Base-by-base conservation (phyloP, 2,113 vertebrate genomes). In the Lutjanus erythropterus region DNA sequence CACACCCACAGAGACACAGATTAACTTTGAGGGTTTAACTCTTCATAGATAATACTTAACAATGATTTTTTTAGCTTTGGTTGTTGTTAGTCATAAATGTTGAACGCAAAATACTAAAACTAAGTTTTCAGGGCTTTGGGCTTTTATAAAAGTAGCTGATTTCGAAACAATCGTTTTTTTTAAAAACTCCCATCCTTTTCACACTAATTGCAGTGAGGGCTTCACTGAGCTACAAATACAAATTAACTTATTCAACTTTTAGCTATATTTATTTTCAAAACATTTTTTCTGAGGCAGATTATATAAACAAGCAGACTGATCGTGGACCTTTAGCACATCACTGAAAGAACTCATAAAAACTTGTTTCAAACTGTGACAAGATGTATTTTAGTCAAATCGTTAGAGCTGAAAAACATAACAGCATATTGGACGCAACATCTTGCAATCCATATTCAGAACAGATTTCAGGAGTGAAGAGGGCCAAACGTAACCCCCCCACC, bases 391-490 rank as follows among this genome's bases (percentile, higher is more conserved):
- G n/a, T 29, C 25, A 47, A 16, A 60, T 47, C 12, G 65, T 53
- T 5, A 49, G 27, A 65, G 47, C 27, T 27, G 29, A 0, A 68
- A 53, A 72, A 71, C 4, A 23, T 1, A 52, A 19, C n/a, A n/a
- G 5, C 56, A 23, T 11, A 61, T 16, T 50, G 56, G 44, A 60
- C 29, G 14, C 0, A 39, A 31, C 29, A 76, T 68, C 33, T 74
- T 81, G 42, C 11, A 62, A 71, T 79, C 50, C 58, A 80, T 58
- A 76, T 85, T 85, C 69, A 82, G 37, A 49, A 78, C 4, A 10
- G 44, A 67, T 69, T 69, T 60, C 50, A 39, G 33, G 50, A 60
- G 56, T 3, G 0, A 8, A 52, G 39, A 37, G 37, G 52, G 73
- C 21, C 39, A 62, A 64, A 47, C 7, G 16, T 9, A 49, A 61